Percentiles rank a stretch among this genome's conserved stretches.
These are phyloP conservation scores for Brienomyrus longianalis DNA, from an alignment of 2,113 vertebrate species.

Conservation along the genomic window DNA sequence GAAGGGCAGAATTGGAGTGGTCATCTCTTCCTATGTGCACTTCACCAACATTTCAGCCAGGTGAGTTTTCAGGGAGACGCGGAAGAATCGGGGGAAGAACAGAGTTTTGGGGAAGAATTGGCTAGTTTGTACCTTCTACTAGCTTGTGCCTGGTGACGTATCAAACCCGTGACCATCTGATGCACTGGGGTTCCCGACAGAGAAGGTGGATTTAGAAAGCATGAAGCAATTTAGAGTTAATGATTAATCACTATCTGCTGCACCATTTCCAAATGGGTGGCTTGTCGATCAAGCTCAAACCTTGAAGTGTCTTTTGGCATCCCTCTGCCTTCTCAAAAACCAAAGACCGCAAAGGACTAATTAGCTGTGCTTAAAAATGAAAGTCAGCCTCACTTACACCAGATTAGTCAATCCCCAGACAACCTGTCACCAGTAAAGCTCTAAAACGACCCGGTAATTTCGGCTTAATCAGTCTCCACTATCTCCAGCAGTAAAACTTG, in stretches of 20 bases:
- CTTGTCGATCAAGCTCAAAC: neutral
- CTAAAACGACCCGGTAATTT: neutral
- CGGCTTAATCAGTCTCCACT: neutral
- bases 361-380: neutral
- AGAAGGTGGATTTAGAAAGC: neutral
- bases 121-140: neutral
- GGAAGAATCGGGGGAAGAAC: neutral
- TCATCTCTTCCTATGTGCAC: constrained; percentile 82
- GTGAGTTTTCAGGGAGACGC: constrained; percentile 51
- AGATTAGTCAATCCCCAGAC: neutral
- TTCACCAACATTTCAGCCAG: constrained; percentile 78
- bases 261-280: no score
- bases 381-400: neutral
- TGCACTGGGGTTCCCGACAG: neutral
- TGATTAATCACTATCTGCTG: constrained; percentile 13
- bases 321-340: neutral
- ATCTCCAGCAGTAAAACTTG: neutral
- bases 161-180: constrained; percentile 8
- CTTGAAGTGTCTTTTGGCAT: neutral
- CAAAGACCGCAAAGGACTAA: neutral
- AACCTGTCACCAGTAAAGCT: neutral
- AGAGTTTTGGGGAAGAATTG: neutral
- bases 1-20: constrained; percentile 77
- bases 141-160: neutral
- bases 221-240: constrained; percentile 14